Base-by-base conservation (phyloP, 2,797 vertebrate genomes). In the Betta splendens region DNA sequence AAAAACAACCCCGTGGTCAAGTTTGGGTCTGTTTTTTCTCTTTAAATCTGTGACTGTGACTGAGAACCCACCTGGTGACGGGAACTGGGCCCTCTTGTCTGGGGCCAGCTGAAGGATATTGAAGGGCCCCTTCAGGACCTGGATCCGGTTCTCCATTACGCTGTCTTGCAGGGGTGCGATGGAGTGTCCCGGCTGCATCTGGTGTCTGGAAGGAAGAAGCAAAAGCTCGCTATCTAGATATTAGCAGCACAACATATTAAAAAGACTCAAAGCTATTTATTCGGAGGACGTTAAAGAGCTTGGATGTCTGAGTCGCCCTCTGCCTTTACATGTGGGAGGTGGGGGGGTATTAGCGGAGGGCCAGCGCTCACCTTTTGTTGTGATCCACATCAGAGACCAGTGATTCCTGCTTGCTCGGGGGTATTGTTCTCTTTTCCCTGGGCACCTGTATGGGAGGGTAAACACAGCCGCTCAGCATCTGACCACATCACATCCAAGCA, bases 311-410 rank as follows among this genome's bases (percentile, higher is more conserved):
- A 29, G 43, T 48, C 52, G 28, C 61, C 35, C 55, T 66, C 31
- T 37, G 53, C 42, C 74, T 79, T 81, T 67, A 33, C 50, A 79
- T 1, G 29, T 2, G 7, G 9, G 47, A n/a, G n/a, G n/a, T n/a
- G 38, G 37, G 64, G 31, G 44, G 56, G 64, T 49, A 74, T 74
- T 56, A 61, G 36, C 13, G 29, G 43, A 69, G 60, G 32, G 57
- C 56, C 65, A 70, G 36, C 16, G 50, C 64, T 81, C 88, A 98
- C 97, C 97, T 97, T 96, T 98, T 99, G 91, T 92, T 94, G 80
- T 93, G 96, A 85, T 99, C 97, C 72, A 94, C 93, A 83, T 98
- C 97, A 67, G 94, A 90, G 86, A 92, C 93, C 72, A 97, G 91
- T 17, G 91, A 83, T 31, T 99, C 96, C 25, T 93, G 84, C 86